These are phyloP conservation scores for Cyprinodon diabolis DNA, from an alignment of 2,797 vertebrate genomes.

Conservation along the genomic window DNA sequence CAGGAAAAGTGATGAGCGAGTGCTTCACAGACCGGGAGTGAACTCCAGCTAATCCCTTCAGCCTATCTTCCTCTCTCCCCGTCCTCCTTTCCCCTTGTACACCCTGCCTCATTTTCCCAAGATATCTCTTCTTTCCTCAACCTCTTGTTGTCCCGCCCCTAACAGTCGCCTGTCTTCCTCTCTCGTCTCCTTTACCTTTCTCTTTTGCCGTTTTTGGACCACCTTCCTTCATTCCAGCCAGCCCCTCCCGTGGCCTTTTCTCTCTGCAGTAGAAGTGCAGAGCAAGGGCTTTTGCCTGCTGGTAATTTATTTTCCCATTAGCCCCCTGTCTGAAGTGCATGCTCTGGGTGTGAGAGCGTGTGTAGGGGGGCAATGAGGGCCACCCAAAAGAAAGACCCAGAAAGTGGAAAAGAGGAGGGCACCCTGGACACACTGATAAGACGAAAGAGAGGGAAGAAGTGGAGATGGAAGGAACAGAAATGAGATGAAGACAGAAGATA, in stretches of 20 bases:
- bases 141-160: conserved; percentile 35
- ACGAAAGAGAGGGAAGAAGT: conserved; percentile 26
- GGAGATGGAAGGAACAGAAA: conserved; percentile 37
- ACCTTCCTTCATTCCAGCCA: conserved; percentile 26
- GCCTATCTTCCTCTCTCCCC: conserved; percentile 43
- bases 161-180: conserved; percentile 44
- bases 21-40: conserved; percentile 74
- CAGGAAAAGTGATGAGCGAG: conserved; percentile 78
- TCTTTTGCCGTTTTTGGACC: conserved; percentile 62
- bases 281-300: conserved; percentile 77
- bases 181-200: conserved; percentile 45
- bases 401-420: conserved; percentile 68
- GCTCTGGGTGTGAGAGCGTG: conserved; percentile 73
- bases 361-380: conserved; percentile 63
- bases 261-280: conserved; percentile 75
- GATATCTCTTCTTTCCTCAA: conserved; percentile 21
- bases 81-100: conserved; percentile 19
- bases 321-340: conserved; percentile 80
- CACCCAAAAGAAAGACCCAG: conserved; percentile 75
- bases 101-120: conserved; percentile 27
- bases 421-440: conserved; percentile 78
- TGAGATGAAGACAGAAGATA: conserved; percentile 44
- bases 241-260: conserved; percentile 47
- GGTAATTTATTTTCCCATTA: conserved; percentile 85
- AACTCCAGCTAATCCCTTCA: conserved; percentile 71